Evolutionary conservation across 2,797 vertebrate species (phyloP).

Genomic region (Craterocephalus amniculus): DNA sequence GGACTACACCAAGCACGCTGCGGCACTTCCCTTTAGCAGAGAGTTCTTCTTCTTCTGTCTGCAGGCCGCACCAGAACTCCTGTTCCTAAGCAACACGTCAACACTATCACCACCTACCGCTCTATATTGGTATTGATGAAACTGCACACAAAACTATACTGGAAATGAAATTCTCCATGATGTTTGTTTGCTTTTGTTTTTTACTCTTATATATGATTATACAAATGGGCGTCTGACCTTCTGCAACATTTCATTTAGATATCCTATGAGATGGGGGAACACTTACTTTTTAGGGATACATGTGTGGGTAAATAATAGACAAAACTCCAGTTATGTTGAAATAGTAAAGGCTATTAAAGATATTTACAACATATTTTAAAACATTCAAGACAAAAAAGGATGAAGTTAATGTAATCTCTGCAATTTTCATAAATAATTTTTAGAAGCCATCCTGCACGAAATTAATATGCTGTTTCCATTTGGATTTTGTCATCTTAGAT

Average conservation of each 20-base stretch:
- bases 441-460: too few species aligned
- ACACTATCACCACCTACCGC: conserved; percentile 45
- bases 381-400: too few species aligned
- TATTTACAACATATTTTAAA: too few species aligned
- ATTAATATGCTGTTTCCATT: too few species aligned
- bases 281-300: neutral
- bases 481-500: neutral
- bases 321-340: neutral
- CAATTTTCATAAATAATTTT: too few species aligned
- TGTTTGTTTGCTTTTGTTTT: too few species aligned
- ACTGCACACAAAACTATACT: neutral
- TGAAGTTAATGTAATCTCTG: too few species aligned
- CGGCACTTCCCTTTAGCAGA: conserved; percentile 47
- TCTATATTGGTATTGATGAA: neutral
- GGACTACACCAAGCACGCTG: conserved; percentile 34
- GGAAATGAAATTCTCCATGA: too few species aligned
- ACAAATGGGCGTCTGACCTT: neutral
- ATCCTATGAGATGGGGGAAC: neutral
- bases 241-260: neutral
- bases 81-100: fast-evolving
- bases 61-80: too few species aligned
- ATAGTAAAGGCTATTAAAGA: too few species aligned
- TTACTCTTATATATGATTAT: neutral
- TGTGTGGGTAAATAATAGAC: neutral
- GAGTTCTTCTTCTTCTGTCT: conserved; percentile 36